Conservation (phyloP, 2,797 vertebrate species). For the Morelia viridis region DNA sequence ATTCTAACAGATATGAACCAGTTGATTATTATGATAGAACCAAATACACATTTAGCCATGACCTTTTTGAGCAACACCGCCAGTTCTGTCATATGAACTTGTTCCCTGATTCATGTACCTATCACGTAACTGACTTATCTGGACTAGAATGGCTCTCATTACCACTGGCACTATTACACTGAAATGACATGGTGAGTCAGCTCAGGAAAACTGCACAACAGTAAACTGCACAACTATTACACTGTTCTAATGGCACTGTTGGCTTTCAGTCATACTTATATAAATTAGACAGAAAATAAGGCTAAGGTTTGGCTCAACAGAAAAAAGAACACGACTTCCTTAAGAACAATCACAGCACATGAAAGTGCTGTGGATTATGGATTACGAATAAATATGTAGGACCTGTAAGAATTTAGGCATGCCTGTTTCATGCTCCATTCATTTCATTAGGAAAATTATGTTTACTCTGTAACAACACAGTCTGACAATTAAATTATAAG, state of each 20-base stretch:
- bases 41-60: neutral
- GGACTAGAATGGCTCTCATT: neutral
- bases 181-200: neutral
- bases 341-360: constrained; percentile 25
- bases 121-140: neutral
- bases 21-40: neutral
- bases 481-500: constrained; percentile 45
- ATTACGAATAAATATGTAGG: constrained; percentile 26
- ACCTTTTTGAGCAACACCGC: neutral
- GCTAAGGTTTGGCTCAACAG: neutral
- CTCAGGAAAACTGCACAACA: neutral
- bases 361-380: neutral
- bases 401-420: constrained; percentile 29
- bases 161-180: neutral
- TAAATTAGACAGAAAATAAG: constrained; percentile 12
- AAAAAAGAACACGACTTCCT: constrained; percentile 23
- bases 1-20: neutral
- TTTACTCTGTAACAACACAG: constrained; percentile 47
- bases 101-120: neutral
- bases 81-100: neutral
- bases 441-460: constrained; percentile 39
- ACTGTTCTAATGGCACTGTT: neutral
- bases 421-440: constrained; percentile 30
- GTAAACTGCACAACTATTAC: neutral
- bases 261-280: neutral